Percentiles rank a stretch among this genome's conserved stretches.
phyloP scores from a whole-genome alignment of 2,113 vertebrate species.

The Mellivora capensis region DNA sequence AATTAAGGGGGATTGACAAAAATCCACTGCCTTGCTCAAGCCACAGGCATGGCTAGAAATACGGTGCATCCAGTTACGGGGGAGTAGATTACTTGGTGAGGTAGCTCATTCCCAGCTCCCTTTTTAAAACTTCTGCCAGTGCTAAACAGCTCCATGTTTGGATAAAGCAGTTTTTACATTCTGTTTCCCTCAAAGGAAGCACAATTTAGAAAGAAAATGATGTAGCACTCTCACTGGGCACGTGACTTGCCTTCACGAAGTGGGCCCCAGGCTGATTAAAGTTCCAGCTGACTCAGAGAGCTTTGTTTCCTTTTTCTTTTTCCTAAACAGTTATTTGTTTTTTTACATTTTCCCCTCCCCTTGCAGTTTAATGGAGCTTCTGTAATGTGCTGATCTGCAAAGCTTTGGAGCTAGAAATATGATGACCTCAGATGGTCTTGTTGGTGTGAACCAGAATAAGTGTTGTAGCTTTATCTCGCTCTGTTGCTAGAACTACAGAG shows the following conservation, averaged over 20 bases:
- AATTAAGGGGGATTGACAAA: slow-evolving; percentile 55
- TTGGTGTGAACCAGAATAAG: not conserved
- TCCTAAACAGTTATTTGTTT: not conserved
- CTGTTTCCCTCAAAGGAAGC: not conserved
- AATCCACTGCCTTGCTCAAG: slow-evolving; percentile 5
- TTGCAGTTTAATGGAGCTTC: not conserved
- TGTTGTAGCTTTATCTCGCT: not conserved
- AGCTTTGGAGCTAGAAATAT: not conserved
- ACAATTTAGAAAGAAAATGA: not conserved
- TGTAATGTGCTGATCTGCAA: not conserved
- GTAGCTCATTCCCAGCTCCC: not conserved
- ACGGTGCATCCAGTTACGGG: not conserved
- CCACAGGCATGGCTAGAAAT: not conserved
- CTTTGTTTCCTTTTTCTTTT: not conserved
- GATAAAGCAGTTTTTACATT: not conserved
- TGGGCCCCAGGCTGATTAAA: not conserved
- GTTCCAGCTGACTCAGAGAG: not conserved
- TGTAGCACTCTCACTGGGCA: not conserved
- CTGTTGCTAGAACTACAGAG: not conserved
- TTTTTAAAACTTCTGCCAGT: not conserved
- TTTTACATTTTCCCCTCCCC: not conserved
- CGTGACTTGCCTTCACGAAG: not conserved
- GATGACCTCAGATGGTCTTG: not conserved
- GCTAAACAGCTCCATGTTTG: not conserved
- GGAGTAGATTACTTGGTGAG: not conserved